Percentiles rank a stretch among this genome's conserved stretches.
phyloP scores from a whole-genome alignment of 1,140 invertebrate genomes.

The Caenorhabditis briggsae region DNA sequence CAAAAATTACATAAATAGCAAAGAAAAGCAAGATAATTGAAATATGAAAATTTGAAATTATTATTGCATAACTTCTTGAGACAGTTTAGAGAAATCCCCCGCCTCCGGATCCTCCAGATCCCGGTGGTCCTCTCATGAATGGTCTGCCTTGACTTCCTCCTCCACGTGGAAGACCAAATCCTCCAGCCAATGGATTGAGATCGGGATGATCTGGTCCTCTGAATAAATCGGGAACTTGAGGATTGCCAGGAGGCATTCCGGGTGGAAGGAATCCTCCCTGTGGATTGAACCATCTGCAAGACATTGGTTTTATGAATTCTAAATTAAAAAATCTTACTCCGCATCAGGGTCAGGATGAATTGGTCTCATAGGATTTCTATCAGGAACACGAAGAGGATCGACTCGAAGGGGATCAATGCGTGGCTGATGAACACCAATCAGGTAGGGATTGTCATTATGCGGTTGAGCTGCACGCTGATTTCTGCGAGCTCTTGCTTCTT shows the following conservation, averaged over 20 bases:
- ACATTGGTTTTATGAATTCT: background rate
- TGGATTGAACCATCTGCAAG: constrained; percentile 26
- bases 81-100: background rate
- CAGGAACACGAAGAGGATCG: constrained; percentile 15
- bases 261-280: background rate
- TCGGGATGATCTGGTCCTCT: constrained; percentile 31
- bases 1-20: background rate
- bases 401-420: background rate
- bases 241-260: constrained; percentile 5
- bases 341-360: constrained; percentile 21
- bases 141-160: constrained; percentile 40
- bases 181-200: constrained; percentile 10
- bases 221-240: constrained; percentile 17
- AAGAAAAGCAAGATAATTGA: background rate
- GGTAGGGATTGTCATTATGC: constrained; percentile 10
- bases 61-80: background rate
- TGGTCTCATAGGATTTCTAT: constrained; percentile 18
- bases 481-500: background rate
- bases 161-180: background rate
- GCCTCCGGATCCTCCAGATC: constrained; percentile 24
- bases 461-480: background rate
- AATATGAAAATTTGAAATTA: background rate
- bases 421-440: constrained; percentile 25
- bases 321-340: background rate
- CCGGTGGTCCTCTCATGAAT: constrained; percentile 28